These are phyloP conservation scores for Linnaemya tessellans DNA, from an alignment of 2,888 invertebrate genomes.

Conservation along the genomic window DNA sequence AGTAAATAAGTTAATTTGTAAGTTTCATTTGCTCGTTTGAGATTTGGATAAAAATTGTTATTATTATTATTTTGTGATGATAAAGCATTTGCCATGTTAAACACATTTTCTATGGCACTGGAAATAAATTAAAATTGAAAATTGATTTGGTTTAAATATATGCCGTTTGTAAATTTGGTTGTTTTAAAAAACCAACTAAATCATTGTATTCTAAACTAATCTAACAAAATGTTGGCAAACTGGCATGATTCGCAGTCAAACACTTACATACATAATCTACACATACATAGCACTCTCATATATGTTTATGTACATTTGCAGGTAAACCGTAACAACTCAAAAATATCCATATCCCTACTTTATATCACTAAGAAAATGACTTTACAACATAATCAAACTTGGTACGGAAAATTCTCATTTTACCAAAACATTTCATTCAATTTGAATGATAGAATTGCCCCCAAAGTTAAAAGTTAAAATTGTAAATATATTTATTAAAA, in stretches of 20 bases:
- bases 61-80: slow-evolving; percentile 51
- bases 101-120: not conserved
- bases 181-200: slow-evolving; percentile 5
- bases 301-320: too few relatives aligned
- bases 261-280: slow-evolving; percentile 1
- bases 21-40: not conserved
- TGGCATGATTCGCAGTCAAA: not conserved
- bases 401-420: too few relatives aligned
- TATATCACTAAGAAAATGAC: too few relatives aligned
- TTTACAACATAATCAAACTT: too few relatives aligned
- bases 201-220: slow-evolving; percentile 19
- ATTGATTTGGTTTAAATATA: slow-evolving; percentile 7
- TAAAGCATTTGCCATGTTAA: slow-evolving; percentile 21
- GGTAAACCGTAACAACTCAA: not conserved
- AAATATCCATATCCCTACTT: not conserved
- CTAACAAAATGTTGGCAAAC: slow-evolving; percentile 20
- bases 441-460: too few relatives aligned
- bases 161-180: slow-evolving; percentile 6
- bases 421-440: too few relatives aligned
- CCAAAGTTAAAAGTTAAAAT: too few relatives aligned
- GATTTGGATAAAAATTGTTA: not conserved
- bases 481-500: too few relatives aligned
- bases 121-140: slow-evolving; percentile 2
- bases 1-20: slow-evolving; percentile 15
- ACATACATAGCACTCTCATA: too few relatives aligned